Evolutionary conservation across 2,797 vertebrate species (phyloP).

Genomic region (Falco biarmicus): DNA sequence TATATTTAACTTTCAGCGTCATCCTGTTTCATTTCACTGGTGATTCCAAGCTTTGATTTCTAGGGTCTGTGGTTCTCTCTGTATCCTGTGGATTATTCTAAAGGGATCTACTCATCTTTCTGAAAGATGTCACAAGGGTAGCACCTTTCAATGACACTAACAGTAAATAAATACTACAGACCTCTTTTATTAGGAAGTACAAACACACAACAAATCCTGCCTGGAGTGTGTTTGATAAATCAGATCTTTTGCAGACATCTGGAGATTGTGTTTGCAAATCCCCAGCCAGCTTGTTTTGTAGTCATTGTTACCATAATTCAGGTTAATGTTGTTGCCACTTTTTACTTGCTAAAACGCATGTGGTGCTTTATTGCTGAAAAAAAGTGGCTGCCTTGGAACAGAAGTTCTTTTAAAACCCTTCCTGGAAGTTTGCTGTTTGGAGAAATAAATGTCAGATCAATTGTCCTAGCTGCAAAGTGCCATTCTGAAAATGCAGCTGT

Average conservation of each 20-base stretch:
- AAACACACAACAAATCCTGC: not conserved
- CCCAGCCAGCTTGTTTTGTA: conserved; percentile 38
- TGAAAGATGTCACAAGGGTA: not conserved
- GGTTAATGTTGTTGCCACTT: conserved; percentile 57
- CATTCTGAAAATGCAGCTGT: conserved; percentile 13
- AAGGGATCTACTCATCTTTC: not conserved
- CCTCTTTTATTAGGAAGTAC: not conserved
- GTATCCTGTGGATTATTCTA: not conserved
- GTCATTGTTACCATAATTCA: conserved; percentile 41
- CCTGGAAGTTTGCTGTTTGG: conserved; percentile 13
- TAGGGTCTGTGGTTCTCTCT: not conserved
- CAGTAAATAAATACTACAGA: not conserved
- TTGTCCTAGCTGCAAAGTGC: not conserved
- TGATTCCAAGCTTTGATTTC: not conserved
- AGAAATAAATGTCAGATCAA: conserved; percentile 39
- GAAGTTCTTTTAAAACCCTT: conserved; percentile 44
- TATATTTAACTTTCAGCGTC: not conserved
- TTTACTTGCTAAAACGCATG: conserved; percentile 50
- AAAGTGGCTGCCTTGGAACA: conserved; percentile 19
- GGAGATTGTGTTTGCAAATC: conserved; percentile 50
- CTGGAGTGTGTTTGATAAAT: not conserved
- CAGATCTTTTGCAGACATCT: conserved; percentile 51
- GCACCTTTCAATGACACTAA: not conserved
- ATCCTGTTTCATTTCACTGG: not conserved
- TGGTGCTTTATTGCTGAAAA: conserved; percentile 20